Evolutionary conservation across 2,888 invertebrate species (phyloP).

Genomic region (Tetheella fluctuosa): DNA sequence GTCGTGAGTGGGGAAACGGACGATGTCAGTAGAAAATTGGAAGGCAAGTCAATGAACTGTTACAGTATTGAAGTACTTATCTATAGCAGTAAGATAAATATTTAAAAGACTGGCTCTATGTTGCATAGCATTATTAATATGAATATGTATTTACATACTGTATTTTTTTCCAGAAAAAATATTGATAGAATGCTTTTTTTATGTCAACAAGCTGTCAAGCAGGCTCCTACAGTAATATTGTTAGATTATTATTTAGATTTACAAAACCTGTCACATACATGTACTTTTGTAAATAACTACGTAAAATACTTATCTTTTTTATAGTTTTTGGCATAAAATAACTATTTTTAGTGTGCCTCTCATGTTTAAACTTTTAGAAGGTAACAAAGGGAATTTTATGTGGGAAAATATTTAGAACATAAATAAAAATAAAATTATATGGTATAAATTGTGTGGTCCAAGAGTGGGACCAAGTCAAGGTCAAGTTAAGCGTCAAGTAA

Average conservation of each 20-base stretch:
- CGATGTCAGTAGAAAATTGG: slow-evolving; percentile 1
- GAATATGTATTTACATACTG: no score
- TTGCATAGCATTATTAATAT: no score
- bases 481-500: slow-evolving; percentile 36
- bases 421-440: slow-evolving; percentile 19
- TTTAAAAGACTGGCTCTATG: not conserved
- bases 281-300: not conserved
- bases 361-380: slow-evolving; percentile 11
- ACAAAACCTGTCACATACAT: no score
- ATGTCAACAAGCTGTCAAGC: no score
- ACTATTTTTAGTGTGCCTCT: not conserved
- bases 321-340: not conserved
- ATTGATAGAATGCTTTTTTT: no score
- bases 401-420: slow-evolving; percentile 9
- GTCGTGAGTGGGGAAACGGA: slow-evolving; percentile 3
- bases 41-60: not conserved
- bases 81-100: not conserved
- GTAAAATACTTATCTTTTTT: not conserved
- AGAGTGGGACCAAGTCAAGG: slow-evolving; percentile 35
- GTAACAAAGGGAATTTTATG: slow-evolving; percentile 15
- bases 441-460: slow-evolving; percentile 38
- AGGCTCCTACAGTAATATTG: no score
- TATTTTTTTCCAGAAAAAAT: no score
- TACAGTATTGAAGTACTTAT: not conserved
- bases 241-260: no score